phyloP scores from a whole-genome alignment of 1,140 invertebrate genomes.

The Holotrichia oblita region DNA sequence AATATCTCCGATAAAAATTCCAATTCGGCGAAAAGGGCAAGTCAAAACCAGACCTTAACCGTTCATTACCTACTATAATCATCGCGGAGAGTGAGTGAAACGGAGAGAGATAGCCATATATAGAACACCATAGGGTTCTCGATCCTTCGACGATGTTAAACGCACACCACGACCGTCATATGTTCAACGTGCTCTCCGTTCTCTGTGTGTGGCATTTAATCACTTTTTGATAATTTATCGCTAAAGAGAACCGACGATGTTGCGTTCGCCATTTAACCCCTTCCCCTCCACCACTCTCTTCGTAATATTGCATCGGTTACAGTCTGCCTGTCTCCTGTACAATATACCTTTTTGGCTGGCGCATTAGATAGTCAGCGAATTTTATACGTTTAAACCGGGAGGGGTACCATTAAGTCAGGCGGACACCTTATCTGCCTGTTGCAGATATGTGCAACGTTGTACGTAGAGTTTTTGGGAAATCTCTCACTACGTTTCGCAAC shows the following conservation, averaged over 20 bases:
- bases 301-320: not conserved
- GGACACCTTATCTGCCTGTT: not conserved
- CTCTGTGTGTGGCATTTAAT: conserved; percentile 19
- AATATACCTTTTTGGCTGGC: not conserved
- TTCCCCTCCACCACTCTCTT: not conserved
- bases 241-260: not conserved
- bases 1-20: no score
- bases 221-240: conserved; percentile 21
- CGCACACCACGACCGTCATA: no score
- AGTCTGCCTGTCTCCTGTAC: not conserved
- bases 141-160: no score
- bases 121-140: no score
- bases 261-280: not conserved
- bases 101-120: no score
- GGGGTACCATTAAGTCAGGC: not conserved
- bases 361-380: not conserved
- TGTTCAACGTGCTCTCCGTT: no score
- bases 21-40: no score
- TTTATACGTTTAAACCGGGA: not conserved
- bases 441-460: not conserved
- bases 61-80: no score
- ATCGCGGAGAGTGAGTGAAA: no score
- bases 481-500: not conserved
- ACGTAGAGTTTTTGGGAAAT: not conserved
- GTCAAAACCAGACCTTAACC: no score